phyloP scores from a whole-genome alignment of 2,113 vertebrate species.

The Acanthisitta chloris region DNA sequence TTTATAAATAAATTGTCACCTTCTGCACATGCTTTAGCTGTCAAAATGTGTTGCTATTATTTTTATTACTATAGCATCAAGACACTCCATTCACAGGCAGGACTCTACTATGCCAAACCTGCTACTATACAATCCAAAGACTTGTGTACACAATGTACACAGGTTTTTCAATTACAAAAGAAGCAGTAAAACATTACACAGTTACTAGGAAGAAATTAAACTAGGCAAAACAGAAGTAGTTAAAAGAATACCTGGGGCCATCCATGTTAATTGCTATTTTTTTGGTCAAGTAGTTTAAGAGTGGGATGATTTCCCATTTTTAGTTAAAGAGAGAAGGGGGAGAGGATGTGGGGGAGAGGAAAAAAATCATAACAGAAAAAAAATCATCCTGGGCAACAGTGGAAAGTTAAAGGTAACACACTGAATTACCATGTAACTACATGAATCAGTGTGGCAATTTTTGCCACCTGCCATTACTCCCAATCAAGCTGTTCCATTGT shows the following conservation, averaged over 20 bases:
- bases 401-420: background rate
- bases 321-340: background rate
- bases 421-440: background rate
- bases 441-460: background rate
- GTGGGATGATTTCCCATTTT: background rate
- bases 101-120: background rate
- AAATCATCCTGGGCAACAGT: background rate
- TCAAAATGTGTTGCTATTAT: background rate
- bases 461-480: background rate
- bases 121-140: background rate
- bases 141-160: background rate
- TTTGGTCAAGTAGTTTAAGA: background rate
- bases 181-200: background rate
- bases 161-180: background rate
- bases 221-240: background rate
- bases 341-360: background rate
- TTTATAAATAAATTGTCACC: background rate
- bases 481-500: background rate
- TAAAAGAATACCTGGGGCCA: background rate
- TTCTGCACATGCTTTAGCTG: background rate
- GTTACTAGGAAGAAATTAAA: background rate
- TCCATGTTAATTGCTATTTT: background rate
- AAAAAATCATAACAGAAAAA: background rate
- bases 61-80: background rate
- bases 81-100: background rate